Base-by-base conservation (phyloP, 2,113 vertebrate species). In the Delphinus delphis region DNA sequence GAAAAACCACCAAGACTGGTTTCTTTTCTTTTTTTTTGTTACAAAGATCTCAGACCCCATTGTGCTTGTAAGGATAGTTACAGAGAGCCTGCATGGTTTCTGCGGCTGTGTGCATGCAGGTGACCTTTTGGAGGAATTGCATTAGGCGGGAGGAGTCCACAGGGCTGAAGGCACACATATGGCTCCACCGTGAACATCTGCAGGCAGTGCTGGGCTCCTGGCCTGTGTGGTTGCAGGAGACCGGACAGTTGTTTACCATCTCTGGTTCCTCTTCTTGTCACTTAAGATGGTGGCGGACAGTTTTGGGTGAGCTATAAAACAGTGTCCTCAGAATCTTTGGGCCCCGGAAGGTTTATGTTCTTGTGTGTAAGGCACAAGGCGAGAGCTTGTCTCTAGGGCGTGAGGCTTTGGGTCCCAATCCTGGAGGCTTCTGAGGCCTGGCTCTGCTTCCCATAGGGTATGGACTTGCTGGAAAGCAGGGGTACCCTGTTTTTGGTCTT, bases 361-460 rank as follows among this genome's bases (percentile, higher is more conserved):
- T 70, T 47, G 23, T 8, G 17, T 60, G 9, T 67, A 7, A 71
- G 44, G n/a, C 12, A 1, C 0, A 4, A 20, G 41, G 5, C 1
- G 5, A 28, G 36, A 74, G 60, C n/a, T 41, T 41, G 26, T 81
- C 62, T 77, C 9, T 18, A n/a, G 77, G 23, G n/a, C 11, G 17
- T 8, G 8, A 58, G 83, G 36, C 68, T 25, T 28, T 83, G 53
- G 44, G 79, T 50, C 55, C 41, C 36, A 18, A 60, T 36, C 33
- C 50, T 21, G 28, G 88, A n/a, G 13, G 28, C 33, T 21, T 62
- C 36, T 10, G 14, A 31, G 0, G 36, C 18, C 3, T 9, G 50
- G 28, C 26, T 21, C 36, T 60, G 31, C 63, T 38, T 62, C 50
- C 38, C 14, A 8, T 18, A 31, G 62, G 17, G 23, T 11, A n/a